A percentile compares a stretch with the other conserved stretches of the same genome.
phyloP scores from a whole-genome alignment of 2,797 vertebrate genomes.

The Scarus forsteni region DNA sequence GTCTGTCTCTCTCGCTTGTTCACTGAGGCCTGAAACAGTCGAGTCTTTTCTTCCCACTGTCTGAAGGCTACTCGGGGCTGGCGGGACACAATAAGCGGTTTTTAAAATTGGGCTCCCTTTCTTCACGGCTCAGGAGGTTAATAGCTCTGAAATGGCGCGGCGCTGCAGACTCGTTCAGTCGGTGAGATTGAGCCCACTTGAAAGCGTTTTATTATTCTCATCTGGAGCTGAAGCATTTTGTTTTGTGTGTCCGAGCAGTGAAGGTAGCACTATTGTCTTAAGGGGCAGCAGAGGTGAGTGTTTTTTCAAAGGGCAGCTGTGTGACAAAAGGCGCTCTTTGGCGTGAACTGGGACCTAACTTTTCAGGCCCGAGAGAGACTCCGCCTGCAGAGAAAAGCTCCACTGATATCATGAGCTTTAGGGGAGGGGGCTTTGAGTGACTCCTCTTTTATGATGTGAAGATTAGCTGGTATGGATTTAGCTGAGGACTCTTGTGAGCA shows the following conservation, averaged over 20 bases:
- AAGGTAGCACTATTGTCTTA: constrained; percentile 83
- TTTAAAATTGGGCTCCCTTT: constrained; percentile 79
- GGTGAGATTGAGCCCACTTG: constrained; percentile 80
- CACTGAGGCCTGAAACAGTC: constrained; percentile 82
- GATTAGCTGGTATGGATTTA: constrained; percentile 65
- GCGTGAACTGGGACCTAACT: constrained; percentile 19
- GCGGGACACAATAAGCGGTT: constrained; percentile 81
- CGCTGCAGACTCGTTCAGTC: constrained; percentile 68
- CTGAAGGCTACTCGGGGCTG: constrained; percentile 75
- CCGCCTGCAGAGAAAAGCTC: constrained; percentile 77
- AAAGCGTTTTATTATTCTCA: constrained; percentile 83
- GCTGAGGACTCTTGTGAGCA: constrained; percentile 46
- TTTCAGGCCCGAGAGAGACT: constrained; percentile 31
- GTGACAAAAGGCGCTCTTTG: constrained; percentile 71
- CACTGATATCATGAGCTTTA: constrained; percentile 76
- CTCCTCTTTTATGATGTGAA: constrained; percentile 75
- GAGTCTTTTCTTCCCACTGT: constrained; percentile 79
- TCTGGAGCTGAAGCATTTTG: constrained; percentile 72
- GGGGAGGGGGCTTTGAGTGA: constrained; percentile 69
- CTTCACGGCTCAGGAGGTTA: constrained; percentile 81
- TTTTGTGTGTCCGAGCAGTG: constrained; percentile 72
- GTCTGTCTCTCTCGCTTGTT: constrained; percentile 76
- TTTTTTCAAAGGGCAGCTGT: constrained; percentile 70
- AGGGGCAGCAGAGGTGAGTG: constrained; percentile 85
- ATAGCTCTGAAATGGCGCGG: constrained; percentile 79